These are phyloP conservation scores for Hemicordylus capensis DNA, from an alignment of 2,113 vertebrate genomes.

Conservation along the genomic window DNA sequence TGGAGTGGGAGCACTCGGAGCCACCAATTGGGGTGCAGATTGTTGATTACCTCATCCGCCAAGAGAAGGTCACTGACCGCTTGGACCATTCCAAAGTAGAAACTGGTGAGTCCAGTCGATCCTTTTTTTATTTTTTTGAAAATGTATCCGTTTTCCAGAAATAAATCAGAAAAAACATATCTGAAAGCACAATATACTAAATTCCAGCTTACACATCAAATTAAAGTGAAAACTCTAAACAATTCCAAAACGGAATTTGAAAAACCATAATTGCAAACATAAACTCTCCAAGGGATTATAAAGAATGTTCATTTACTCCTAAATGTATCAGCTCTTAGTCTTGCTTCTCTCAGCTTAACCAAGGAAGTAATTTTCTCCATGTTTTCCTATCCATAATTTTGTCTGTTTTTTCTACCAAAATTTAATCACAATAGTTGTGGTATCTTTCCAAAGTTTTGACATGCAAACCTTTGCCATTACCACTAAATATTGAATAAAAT, in stretches of 20 bases:
- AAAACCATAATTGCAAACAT: not conserved
- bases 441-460: not conserved
- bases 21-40: conserved; percentile 94
- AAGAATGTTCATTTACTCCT: too few relatives aligned
- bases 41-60: conserved; percentile 95
- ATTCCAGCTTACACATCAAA: not conserved
- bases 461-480: not conserved
- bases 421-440: not conserved
- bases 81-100: conserved; percentile 97
- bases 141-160: not conserved
- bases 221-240: not conserved
- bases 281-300: not conserved
- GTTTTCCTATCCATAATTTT: not conserved
- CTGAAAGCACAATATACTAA: not conserved
- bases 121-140: not conserved
- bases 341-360: too few relatives aligned
- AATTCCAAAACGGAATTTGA: not conserved
- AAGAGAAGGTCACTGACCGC: conserved; percentile 95
- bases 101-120: conserved; percentile 80
- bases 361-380: too few relatives aligned
- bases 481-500: not conserved
- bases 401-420: not conserved
- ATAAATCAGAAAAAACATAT: not conserved
- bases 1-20: conserved; percentile 95
- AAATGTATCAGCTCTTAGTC: too few relatives aligned